phyloP scores from a whole-genome alignment of 2,113 vertebrate genomes.

The Strix aluco region DNA sequence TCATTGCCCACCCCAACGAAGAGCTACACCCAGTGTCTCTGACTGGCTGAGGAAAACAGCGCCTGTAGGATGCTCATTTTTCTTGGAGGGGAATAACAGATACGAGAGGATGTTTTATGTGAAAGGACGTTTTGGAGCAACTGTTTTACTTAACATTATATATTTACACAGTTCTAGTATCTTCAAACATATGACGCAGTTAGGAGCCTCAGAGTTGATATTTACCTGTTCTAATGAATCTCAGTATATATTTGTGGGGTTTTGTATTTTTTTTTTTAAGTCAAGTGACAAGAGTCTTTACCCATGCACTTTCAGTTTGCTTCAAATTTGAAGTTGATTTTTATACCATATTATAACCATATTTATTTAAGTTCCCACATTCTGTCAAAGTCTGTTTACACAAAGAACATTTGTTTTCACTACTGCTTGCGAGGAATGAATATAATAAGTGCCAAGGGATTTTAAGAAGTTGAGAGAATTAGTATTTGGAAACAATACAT shows the following conservation, averaged over 20 bases:
- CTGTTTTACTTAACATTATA: constrained; percentile 17
- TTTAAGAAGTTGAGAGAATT: constrained; percentile 65
- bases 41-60: not conserved
- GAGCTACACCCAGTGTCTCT: not conserved
- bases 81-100: constrained; percentile 1
- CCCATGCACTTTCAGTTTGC: constrained; percentile 1
- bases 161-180: constrained; percentile 13
- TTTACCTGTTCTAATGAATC: constrained; percentile 18
- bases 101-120: not conserved
- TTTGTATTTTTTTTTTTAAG: not conserved
- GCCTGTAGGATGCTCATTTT: not conserved
- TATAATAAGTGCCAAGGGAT: constrained; percentile 60
- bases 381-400: constrained; percentile 71
- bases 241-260: not conserved
- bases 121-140: constrained; percentile 7
- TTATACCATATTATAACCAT: constrained; percentile 60
- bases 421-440: constrained; percentile 67
- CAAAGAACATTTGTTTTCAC: constrained; percentile 71
- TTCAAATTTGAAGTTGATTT: constrained; percentile 31
- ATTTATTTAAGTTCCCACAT: constrained; percentile 71
- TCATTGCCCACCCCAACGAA: not conserved
- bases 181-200: constrained; percentile 1
- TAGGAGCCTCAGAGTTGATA: not conserved
- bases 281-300: not conserved
- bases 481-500: constrained; percentile 65